These are phyloP conservation scores for Notodonta dromedarius DNA, from an alignment of 2,888 invertebrate genomes.

Conservation along the genomic window DNA sequence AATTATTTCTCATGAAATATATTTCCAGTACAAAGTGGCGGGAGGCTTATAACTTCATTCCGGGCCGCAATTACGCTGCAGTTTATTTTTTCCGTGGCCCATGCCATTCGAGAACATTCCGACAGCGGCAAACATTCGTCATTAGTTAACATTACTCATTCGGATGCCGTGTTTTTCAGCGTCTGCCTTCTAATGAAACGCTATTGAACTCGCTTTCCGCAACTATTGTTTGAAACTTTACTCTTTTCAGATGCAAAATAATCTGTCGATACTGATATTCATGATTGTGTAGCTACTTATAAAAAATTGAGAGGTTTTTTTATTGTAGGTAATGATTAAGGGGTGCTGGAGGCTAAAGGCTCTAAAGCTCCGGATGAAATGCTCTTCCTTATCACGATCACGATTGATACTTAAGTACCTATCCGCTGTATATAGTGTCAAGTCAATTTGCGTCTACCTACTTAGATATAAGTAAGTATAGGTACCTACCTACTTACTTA, in stretches of 20 bases:
- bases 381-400: too few relatives aligned
- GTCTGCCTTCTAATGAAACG: conserved; percentile 67
- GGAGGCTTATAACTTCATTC: conserved; percentile 68
- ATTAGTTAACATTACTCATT: conserved; percentile 72
- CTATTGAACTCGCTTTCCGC: conserved; percentile 36
- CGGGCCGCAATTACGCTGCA: conserved; percentile 66
- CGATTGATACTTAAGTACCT: too few relatives aligned
- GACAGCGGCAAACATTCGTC: conserved; percentile 70
- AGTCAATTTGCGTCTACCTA: too few relatives aligned
- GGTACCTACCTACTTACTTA: too few relatives aligned
- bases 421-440: too few relatives aligned
- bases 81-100: conserved; percentile 51
- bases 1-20: conserved; percentile 30
- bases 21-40: conserved; percentile 27
- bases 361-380: too few relatives aligned
- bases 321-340: too few relatives aligned
- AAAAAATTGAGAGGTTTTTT: neutral
- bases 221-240: conserved; percentile 29
- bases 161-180: conserved; percentile 64
- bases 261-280: conserved; percentile 11
- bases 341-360: too few relatives aligned
- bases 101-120: conserved; percentile 56
- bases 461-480: too few relatives aligned
- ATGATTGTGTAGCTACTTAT: neutral
- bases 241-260: conserved; percentile 30